Evolutionary conservation across 1,140 invertebrate species (phyloP).

Genomic region (Ips typographus): DNA sequence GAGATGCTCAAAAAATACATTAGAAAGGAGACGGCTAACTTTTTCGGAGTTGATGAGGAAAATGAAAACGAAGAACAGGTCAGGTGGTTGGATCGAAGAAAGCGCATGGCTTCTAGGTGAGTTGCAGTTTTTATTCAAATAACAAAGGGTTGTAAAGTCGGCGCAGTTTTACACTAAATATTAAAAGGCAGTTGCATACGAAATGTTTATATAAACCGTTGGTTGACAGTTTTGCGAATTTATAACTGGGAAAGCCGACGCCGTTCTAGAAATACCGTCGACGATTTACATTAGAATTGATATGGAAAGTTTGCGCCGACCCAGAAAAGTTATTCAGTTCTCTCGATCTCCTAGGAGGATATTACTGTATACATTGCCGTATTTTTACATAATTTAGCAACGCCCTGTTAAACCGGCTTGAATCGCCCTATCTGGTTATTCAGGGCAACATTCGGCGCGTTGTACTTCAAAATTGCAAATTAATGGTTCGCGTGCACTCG

Average conservation of each 20-base stretch:
- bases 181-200: slow-evolving; percentile 15
- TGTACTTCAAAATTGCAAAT: neutral
- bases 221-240: slow-evolving; percentile 20
- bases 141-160: slow-evolving; percentile 7
- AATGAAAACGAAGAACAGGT: slow-evolving; percentile 68
- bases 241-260: slow-evolving; percentile 19
- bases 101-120: slow-evolving; percentile 69
- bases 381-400: slow-evolving; percentile 5
- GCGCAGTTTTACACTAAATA: slow-evolving; percentile 20
- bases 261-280: neutral
- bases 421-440: too few species aligned
- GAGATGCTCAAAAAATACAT: slow-evolving; percentile 63
- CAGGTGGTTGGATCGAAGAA: slow-evolving; percentile 73
- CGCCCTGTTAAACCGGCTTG: too few species aligned
- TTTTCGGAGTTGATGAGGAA: slow-evolving; percentile 76
- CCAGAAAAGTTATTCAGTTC: slow-evolving; percentile 6
- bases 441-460: neutral
- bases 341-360: neutral
- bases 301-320: slow-evolving; percentile 15
- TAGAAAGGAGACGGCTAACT: slow-evolving; percentile 72
- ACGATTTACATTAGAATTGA: slow-evolving; percentile 25
- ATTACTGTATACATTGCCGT: slow-evolving; percentile 8
- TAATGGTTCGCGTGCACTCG: neutral
- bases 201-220: slow-evolving; percentile 17
- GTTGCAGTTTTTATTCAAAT: neutral